Conservation (phyloP, 2,888 invertebrate species). For the Tolmerus cingulatus region DNA sequence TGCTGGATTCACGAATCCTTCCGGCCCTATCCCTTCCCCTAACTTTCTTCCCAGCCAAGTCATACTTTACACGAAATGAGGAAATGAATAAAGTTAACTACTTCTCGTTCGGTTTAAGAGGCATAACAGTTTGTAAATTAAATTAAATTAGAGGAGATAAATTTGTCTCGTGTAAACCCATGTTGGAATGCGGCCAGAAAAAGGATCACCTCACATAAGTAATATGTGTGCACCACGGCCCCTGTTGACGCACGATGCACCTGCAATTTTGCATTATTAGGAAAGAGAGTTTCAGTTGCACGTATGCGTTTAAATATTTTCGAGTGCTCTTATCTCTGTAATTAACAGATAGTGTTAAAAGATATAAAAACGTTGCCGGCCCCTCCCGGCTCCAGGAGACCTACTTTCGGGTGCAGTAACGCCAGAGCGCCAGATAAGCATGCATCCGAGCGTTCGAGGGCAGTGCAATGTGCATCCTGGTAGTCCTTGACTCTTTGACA, state of each 20-base stretch:
- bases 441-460: not conserved
- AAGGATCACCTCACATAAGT: not conserved
- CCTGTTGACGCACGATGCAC: not conserved
- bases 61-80: not conserved
- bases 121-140: not conserved
- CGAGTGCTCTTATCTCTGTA: not conserved
- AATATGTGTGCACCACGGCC: not conserved
- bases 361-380: not conserved
- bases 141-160: not conserved
- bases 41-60: not conserved
- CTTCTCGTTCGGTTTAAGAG: not conserved
- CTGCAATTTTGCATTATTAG: not conserved
- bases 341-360: not conserved
- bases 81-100: not conserved
- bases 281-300: not conserved
- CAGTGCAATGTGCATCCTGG: not conserved
- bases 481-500: conserved; percentile 32
- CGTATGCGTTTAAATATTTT: not conserved
- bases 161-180: not conserved
- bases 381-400: not conserved
- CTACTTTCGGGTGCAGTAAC: not conserved
- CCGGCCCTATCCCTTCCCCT: not conserved
- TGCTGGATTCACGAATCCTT: not conserved
- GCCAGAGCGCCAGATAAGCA: not conserved
- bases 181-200: not conserved